Base-by-base conservation (phyloP, 1,140 invertebrate genomes). In the Penaeus japonicus region DNA sequence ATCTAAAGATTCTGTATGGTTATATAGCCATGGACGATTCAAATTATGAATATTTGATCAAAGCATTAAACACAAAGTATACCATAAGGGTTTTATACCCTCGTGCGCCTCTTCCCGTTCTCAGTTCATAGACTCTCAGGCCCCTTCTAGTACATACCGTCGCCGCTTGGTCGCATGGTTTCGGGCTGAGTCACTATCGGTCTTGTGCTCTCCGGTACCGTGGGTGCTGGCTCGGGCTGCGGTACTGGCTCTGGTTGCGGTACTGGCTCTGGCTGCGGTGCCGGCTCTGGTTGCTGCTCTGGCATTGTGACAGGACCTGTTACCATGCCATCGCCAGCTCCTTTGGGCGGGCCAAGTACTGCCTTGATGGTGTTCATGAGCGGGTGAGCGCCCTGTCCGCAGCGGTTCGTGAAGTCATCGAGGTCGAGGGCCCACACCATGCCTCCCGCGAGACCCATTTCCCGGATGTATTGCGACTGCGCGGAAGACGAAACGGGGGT, bases 21-120 rank as follows among this genome's bases (percentile, higher is more conserved):
- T n/a, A n/a, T n/a, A n/a, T n/a, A n/a, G 97, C 96, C 1, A 95
- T 92, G 90, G 96, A 97, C 91, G 96, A 96, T 59, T 96, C 97
- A n/a, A 94, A 91, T 0, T 96, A 96, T 89, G 94, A 94, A 27
- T 96, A n/a, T n/a, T n/a, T n/a, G n/a, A n/a, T n/a, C n/a, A n/a
- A n/a, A n/a, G n/a, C n/a, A n/a, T n/a, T n/a, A n/a, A n/a, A n/a
- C n/a, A n/a, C n/a, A n/a, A n/a, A n/a, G n/a, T 39, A 84, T 93
- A 93, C 96, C 97, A 97, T 1, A 97, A 96, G 97, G 97, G 98
- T 91, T 98, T 98, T 0, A 97, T 97, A 91, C 97, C 98, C 91
- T 98, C 98, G 91, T 97, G 98, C 0, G 98, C 92, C 35, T 7
- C 35, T 39, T 39, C 91, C 95, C 94, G 20, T 93, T 93, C 73